These are phyloP conservation scores for Monomorium pharaonis DNA, from an alignment of 1,140 invertebrate species.

Conservation along the genomic window DNA sequence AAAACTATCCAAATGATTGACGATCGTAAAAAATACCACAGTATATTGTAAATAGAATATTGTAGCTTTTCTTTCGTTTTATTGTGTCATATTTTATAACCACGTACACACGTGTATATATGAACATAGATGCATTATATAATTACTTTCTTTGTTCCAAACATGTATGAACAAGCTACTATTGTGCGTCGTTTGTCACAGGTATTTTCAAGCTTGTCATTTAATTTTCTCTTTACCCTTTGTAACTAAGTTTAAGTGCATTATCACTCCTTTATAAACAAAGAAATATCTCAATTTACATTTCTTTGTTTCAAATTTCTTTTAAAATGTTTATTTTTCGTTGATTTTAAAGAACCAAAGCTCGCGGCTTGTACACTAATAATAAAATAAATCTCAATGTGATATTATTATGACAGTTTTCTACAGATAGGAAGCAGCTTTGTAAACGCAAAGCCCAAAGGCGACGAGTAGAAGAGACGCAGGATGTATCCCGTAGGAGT, in stretches of 20 bases:
- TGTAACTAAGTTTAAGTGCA: background rate
- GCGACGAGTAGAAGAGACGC: background rate
- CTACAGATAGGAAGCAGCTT: background rate
- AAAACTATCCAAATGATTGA: conserved; percentile 5
- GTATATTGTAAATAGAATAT: background rate
- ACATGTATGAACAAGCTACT: background rate
- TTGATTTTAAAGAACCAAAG: background rate
- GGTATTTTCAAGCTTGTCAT: background rate
- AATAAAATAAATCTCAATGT: background rate
- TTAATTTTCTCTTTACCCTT: background rate
- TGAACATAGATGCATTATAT: background rate
- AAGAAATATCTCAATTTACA: conserved; percentile 1
- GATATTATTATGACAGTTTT: background rate
- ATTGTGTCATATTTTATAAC: conserved; percentile 2
- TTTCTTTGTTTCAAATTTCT: background rate
- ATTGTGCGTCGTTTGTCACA: background rate
- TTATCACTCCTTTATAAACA: background rate
- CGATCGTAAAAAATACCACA: background rate
- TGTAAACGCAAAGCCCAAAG: background rate
- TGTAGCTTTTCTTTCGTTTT: background rate
- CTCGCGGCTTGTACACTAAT: background rate
- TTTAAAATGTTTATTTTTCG: background rate
- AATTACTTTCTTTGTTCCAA: background rate
- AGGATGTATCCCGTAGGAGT: conserved; percentile 58
- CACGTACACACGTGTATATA: too few relatives aligned